Base-by-base conservation (phyloP, 1,140 invertebrate species). In the Oryctes rhinoceros region DNA sequence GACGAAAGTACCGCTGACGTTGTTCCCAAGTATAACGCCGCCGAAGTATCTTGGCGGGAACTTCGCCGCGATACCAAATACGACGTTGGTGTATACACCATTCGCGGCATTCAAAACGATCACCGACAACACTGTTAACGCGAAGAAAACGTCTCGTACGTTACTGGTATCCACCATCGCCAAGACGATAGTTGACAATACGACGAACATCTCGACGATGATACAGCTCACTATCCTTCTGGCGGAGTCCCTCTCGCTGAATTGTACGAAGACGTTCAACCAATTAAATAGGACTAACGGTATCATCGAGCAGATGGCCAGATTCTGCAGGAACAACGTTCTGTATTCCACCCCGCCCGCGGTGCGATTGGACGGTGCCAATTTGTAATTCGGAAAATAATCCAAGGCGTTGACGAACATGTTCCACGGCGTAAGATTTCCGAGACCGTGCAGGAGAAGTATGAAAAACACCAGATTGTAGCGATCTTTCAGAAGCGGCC, bases 381-480 rank as follows among this genome's bases (percentile, higher is more conserved):
- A 88, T 89, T 99, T 99, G 88, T 96, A 97, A 10, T 94, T 89
- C 37, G 93, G 92, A 89, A 98, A 99, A 90, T 99, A 99, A 81
- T 87, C 83, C 87, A 95, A 95, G 10, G 97, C 97, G 78, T 95
- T 99, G 83, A 99, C 98, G 87, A 99, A 99, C 96, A 99, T 99
- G 88, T 99, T 99, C 98, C 98, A 99, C 10, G 98, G 97, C 90
- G 98, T 97, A 39, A 99, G 90, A 0, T 94, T 95, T 10, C 97
- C 98, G 80, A 99, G 91, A n/a, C 98, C 98, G 89, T 99, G 98
- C 44, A 99, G 89, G 78, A 99, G 82, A 85, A 99, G 91, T 71
- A 96, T 98, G 2, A 98, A 88, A 88, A 95, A 98, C 9, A 99
- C 96, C 24, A 98, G 86, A 85, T 93, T 92, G 85, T 91, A 94